Evolutionary conservation across 2,888 invertebrate genomes (phyloP).

Genomic region (Molorchus minor): DNA sequence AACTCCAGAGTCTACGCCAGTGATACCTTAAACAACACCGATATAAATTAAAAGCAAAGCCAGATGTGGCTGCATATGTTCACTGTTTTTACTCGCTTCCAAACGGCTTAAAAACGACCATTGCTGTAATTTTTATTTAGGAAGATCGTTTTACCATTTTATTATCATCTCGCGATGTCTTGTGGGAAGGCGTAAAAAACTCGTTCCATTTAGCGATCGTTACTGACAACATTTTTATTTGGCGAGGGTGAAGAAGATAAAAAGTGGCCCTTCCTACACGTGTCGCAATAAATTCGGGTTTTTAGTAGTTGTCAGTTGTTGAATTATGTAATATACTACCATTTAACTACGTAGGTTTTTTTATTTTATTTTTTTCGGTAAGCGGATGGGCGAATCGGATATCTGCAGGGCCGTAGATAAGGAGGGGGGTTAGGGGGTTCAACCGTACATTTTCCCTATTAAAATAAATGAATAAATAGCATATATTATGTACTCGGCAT

Average conservation of each 20-base stretch:
- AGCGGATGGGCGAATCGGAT: too few relatives aligned
- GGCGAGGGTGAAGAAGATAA: background rate
- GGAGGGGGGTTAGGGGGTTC: too few relatives aligned
- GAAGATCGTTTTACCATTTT: conserved; percentile 12
- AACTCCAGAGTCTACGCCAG: too few relatives aligned
- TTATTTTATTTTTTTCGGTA: too few relatives aligned
- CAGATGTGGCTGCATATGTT: conserved; percentile 26
- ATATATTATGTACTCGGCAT: too few relatives aligned
- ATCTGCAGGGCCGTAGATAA: too few relatives aligned
- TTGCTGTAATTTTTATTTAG: conserved; percentile 11
- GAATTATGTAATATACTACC: background rate
- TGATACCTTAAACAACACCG: conserved; percentile 17
- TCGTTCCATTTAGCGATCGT: background rate
- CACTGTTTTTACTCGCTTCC: conserved; percentile 12
- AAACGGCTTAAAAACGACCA: conserved; percentile 6
- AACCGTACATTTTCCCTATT: too few relatives aligned
- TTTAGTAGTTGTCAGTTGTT: background rate
- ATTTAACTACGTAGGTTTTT: too few relatives aligned
- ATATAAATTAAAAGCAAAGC: conserved; percentile 19
- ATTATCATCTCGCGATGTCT: conserved; percentile 6
- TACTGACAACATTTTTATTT: background rate
- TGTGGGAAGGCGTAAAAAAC: conserved; percentile 4
- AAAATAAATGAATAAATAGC: too few relatives aligned
- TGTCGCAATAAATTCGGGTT: background rate
- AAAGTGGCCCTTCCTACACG: background rate